phyloP scores from a whole-genome alignment of 2,888 invertebrate species.

The Spisula solida region DNA sequence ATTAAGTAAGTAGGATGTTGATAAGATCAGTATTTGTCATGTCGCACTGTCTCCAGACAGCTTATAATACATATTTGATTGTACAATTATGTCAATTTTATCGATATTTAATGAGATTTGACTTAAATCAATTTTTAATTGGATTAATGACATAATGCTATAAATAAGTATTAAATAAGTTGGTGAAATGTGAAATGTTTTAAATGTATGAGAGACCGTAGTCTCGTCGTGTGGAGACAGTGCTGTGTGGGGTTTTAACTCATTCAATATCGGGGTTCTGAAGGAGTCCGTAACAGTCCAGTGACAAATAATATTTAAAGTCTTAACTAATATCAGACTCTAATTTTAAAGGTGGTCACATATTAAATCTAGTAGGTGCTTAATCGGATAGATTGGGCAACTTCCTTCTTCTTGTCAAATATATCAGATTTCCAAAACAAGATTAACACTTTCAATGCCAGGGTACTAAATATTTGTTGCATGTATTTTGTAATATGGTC shows the following conservation, averaged over 20 bases:
- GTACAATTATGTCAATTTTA: neutral
- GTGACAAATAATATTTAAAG: neutral
- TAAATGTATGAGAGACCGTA: neutral
- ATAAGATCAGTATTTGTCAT: neutral
- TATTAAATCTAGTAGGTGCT: neutral
- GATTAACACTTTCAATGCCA: neutral
- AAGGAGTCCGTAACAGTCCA: neutral
- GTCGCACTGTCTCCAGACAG: neutral
- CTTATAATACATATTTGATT: neutral
- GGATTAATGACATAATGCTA: slow-evolving; percentile 20
- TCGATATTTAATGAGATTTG: slow-evolving; percentile 1
- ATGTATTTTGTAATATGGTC: neutral
- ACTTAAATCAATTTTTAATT: slow-evolving; percentile 8
- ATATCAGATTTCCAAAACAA: neutral
- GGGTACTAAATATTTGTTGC: neutral
- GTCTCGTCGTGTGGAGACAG: neutral
- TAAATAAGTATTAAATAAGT: neutral
- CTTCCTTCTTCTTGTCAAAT: neutral
- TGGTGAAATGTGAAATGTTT: neutral
- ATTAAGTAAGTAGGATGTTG: neutral
- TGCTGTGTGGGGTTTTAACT: neutral
- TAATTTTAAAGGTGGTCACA: neutral
- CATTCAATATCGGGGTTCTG: neutral
- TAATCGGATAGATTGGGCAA: neutral
- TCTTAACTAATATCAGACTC: neutral